phyloP scores from a whole-genome alignment of 2,888 invertebrate genomes.

The Lasioglossum figueresi region DNA sequence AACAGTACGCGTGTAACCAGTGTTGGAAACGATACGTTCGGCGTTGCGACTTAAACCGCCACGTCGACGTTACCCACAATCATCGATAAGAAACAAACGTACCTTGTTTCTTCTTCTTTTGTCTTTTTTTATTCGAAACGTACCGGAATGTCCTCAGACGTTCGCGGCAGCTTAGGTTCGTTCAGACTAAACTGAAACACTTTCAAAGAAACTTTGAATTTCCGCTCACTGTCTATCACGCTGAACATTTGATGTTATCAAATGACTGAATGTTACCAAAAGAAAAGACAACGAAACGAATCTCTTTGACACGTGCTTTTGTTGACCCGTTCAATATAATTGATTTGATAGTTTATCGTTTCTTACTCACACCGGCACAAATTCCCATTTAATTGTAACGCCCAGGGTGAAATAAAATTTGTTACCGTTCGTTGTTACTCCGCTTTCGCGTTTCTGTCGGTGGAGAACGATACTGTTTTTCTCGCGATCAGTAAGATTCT shows the following conservation, averaged over 20 bases:
- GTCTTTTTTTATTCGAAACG: neutral
- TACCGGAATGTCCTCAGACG: neutral
- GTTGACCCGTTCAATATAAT: too few relatives aligned
- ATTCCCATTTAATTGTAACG: neutral
- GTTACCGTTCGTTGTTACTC: neutral
- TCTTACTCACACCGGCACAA: too few relatives aligned
- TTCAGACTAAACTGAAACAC: neutral
- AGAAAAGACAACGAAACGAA: too few relatives aligned
- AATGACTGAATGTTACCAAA: too few relatives aligned
- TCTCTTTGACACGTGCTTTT: too few relatives aligned
- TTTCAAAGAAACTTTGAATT: neutral
- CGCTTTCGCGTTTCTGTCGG: neutral
- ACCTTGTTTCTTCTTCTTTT: neutral
- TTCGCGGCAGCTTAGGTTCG: neutral
- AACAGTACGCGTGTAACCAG: conserved; percentile 69
- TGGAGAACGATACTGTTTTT: neutral
- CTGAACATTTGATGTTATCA: too few relatives aligned
- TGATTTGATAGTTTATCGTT: too few relatives aligned
- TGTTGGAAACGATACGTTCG: conserved; percentile 78
- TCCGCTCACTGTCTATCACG: too few relatives aligned
- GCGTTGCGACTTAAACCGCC: conserved; percentile 69
- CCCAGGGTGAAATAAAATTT: conserved; percentile 11
- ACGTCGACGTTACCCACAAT: neutral
- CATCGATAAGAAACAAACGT: conserved; percentile 4
- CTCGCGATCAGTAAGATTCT: neutral